Conservation (phyloP, 2,113 vertebrate genomes). For the Lycaon pictus region DNA sequence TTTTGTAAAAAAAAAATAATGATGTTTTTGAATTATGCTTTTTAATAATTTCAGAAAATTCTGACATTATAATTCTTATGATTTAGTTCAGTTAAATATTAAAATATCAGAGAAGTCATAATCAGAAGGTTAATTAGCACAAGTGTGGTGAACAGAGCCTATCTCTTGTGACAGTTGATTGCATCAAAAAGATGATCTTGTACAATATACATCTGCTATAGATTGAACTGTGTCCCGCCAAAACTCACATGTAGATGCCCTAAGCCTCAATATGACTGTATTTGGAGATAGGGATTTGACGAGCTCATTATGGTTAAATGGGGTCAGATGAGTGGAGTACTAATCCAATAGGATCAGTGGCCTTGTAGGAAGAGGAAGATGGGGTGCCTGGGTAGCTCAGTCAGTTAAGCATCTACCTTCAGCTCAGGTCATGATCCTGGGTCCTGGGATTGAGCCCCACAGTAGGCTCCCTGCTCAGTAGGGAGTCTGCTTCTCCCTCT, state of each 20-base stretch:
- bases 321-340: background rate
- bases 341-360: background rate
- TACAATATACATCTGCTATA: background rate
- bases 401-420: too few relatives aligned
- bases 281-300: background rate
- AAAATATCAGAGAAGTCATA: background rate
- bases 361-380: background rate
- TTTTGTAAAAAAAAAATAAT: background rate
- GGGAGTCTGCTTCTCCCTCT: too few relatives aligned
- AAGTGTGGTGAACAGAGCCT: background rate
- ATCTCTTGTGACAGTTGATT: background rate
- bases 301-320: background rate
- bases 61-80: background rate
- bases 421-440: too few relatives aligned
- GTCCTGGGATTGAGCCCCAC: too few relatives aligned
- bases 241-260: background rate
- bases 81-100: background rate
- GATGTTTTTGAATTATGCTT: background rate
- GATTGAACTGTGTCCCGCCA: background rate
- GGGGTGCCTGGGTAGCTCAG: too few relatives aligned
- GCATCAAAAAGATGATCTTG: background rate
- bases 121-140: background rate
- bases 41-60: background rate
- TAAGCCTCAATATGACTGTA: background rate
- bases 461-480: too few relatives aligned